A percentile compares a stretch with the other conserved stretches of the same genome.
phyloP scores from a whole-genome alignment of 2,113 vertebrate species.

The Neodon shergylaensis region DNA sequence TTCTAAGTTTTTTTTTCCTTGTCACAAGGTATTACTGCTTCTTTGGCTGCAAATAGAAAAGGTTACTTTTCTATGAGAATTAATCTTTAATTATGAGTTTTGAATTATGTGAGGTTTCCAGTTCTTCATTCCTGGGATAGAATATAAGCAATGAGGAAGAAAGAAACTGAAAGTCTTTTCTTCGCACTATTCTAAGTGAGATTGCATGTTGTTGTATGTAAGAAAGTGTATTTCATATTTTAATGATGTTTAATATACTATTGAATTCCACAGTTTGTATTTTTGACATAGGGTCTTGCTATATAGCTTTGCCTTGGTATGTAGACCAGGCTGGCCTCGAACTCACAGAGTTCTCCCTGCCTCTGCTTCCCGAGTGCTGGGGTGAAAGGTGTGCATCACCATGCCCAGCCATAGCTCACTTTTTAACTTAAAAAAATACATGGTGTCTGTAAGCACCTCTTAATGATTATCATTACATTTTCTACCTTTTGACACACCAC shows the following conservation, averaged over 20 bases:
- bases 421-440: slow-evolving; percentile 8
- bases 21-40: neutral
- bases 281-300: neutral
- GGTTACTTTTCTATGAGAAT: slow-evolving; percentile 31
- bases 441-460: neutral
- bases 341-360: neutral
- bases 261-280: neutral
- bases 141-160: neutral
- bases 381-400: neutral
- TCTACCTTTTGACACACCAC: neutral
- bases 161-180: slow-evolving; percentile 33
- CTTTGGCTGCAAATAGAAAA: slow-evolving; percentile 44
- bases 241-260: neutral
- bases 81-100: slow-evolving; percentile 47
- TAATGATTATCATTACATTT: neutral
- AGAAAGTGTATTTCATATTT: neutral
- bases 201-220: neutral
- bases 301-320: neutral
- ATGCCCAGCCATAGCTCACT: neutral
- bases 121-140: slow-evolving; percentile 4
- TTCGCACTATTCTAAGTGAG: neutral
- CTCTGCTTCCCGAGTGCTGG: neutral
- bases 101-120: slow-evolving; percentile 20
- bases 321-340: neutral
- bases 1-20: slow-evolving; percentile 38